Evolutionary conservation across 64 coral and sea anemone species (phyloP).

Genomic region (Montipora foliosa): DNA sequence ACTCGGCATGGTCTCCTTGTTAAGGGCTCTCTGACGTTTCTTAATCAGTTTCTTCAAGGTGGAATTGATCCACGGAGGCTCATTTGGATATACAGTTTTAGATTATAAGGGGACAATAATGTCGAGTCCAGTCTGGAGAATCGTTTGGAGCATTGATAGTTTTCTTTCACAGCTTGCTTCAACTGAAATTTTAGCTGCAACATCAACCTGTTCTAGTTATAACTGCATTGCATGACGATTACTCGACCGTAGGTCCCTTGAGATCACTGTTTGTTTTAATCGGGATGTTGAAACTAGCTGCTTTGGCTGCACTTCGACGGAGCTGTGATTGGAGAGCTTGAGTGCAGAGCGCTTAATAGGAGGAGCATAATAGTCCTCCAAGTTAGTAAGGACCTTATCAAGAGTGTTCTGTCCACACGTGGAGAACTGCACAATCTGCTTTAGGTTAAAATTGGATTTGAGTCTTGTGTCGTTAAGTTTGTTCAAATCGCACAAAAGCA

Average conservation of each 20-base stretch:
- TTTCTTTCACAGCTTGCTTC: conserved; percentile 38
- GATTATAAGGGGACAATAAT: conserved; percentile 39
- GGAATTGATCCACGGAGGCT: conserved; percentile 62
- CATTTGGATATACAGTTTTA: conserved; percentile 45
- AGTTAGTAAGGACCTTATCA: conserved; percentile 34
- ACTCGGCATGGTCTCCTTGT: conserved; percentile 32
- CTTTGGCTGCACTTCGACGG: conserved; percentile 20
- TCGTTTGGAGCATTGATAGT: conserved; percentile 56
- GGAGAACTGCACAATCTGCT: conserved; percentile 36
- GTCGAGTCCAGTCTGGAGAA: conserved; percentile 63
- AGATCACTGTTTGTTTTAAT: conserved; percentile 39
- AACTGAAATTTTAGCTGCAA: conserved; percentile 11
- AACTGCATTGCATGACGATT: conserved; percentile 41
- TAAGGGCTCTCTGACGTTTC: conserved; percentile 64
- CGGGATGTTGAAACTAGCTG: not conserved
- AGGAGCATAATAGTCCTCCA: conserved; percentile 3
- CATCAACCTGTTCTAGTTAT: conserved; percentile 64
- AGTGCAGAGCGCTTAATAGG: conserved; percentile 36
- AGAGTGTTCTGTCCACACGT: conserved; percentile 33
- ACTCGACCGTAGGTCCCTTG: conserved; percentile 45
- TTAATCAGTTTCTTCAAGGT: conserved; percentile 53
- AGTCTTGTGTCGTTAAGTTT: conserved; percentile 19
- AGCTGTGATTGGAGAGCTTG: conserved; percentile 37
- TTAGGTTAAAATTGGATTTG: conserved; percentile 7
- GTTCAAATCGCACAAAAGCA: conserved; percentile 31